A percentile compares a stretch with the other conserved stretches of the same genome.
These are phyloP conservation scores for Onychomys leucogaster DNA, from an alignment of 2,797 vertebrate species.

Conservation along the genomic window DNA sequence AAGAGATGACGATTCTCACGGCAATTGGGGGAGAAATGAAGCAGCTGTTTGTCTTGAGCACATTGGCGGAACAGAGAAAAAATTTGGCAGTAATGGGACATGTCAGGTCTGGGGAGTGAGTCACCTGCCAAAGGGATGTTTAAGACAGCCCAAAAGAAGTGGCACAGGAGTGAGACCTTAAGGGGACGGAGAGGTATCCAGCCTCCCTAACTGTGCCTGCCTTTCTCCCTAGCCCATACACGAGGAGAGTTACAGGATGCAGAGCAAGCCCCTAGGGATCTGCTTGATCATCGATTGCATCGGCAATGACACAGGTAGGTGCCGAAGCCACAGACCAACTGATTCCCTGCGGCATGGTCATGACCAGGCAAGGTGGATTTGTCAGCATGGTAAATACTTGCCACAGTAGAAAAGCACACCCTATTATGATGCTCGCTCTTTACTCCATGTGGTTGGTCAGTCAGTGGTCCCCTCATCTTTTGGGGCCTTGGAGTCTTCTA, in stretches of 20 bases:
- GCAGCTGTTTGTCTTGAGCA: conserved; percentile 9
- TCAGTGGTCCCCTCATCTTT: background rate
- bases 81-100: background rate
- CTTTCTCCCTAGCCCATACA: conserved; percentile 79
- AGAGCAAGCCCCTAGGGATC: conserved; percentile 89
- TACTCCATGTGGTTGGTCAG: background rate
- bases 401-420: background rate
- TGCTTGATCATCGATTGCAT: conserved; percentile 97
- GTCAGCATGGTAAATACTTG: background rate
- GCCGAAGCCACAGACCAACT: background rate
- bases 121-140: conserved; percentile 17
- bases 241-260: conserved; percentile 90
- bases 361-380: background rate
- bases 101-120: conserved; percentile 3
- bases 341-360: background rate
- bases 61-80: background rate
- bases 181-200: background rate
- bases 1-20: conserved; percentile 17
- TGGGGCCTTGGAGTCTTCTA: background rate
- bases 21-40: conserved; percentile 18
- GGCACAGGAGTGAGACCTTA: background rate
- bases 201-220: conserved; percentile 38
- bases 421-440: background rate
- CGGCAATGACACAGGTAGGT: conserved; percentile 93
- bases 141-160: conserved; percentile 48